Conservation (phyloP, 2,113 vertebrate genomes). For the Vanacampus margaritifer region DNA sequence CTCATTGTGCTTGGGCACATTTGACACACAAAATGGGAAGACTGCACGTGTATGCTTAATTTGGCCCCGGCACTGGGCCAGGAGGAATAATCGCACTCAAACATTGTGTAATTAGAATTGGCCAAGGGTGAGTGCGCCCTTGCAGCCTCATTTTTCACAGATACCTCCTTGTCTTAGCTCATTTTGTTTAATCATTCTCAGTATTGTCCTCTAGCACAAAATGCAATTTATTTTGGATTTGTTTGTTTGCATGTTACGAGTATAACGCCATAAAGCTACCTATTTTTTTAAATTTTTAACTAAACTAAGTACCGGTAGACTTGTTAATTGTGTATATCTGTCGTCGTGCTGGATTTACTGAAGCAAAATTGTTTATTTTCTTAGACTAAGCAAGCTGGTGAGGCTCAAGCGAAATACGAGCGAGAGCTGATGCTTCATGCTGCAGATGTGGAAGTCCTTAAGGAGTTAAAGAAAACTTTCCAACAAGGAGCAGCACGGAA, state of each 20-base stretch:
- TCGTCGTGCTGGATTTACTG: background rate
- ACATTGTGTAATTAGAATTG: too few species aligned
- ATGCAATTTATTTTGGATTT: background rate
- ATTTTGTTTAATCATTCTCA: too few species aligned
- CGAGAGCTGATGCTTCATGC: conserved; percentile 94
- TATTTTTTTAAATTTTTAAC: too few species aligned
- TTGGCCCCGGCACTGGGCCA: too few species aligned
- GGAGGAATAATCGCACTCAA: too few species aligned
- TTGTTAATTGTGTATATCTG: background rate
- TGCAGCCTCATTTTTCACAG: too few species aligned
- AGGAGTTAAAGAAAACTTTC: conserved; percentile 84
- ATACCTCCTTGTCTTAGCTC: too few species aligned
- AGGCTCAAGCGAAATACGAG: conserved; percentile 94
- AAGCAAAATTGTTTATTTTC: background rate
- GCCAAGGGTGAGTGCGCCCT: too few species aligned
- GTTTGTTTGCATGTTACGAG: background rate
- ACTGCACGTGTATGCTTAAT: background rate
- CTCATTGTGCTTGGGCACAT: background rate
- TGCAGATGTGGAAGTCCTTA: conserved; percentile 89
- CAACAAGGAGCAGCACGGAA: conserved; percentile 69
- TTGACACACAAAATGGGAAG: background rate
- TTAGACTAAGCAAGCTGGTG: conserved; percentile 86
- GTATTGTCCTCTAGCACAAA: too few species aligned
- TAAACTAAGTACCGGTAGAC: background rate
- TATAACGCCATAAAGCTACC: background rate